Evolutionary conservation across 2,797 vertebrate species (phyloP).

Genomic region (Malurus splendens): DNA sequence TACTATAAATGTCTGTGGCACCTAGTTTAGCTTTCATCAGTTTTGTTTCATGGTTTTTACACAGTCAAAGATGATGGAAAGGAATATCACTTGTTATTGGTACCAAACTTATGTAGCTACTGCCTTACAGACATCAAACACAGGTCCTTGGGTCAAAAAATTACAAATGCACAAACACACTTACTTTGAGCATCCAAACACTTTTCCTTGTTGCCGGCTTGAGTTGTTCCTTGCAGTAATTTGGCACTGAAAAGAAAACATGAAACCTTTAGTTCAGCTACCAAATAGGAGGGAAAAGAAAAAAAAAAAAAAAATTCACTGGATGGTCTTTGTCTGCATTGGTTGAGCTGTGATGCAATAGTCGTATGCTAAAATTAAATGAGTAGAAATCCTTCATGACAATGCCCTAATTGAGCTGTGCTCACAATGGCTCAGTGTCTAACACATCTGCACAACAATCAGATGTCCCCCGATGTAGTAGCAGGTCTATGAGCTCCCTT

Average conservation of each 20-base stretch:
- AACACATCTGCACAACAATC: slow-evolving; percentile 40
- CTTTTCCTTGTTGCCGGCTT: slow-evolving; percentile 58
- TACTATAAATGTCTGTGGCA: background rate
- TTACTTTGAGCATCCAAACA: slow-evolving; percentile 75
- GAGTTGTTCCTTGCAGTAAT: slow-evolving; percentile 58
- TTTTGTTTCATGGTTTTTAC: background rate
- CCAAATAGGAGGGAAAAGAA: background rate
- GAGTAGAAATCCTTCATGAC: background rate
- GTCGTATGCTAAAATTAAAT: background rate
- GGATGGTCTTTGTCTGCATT: slow-evolving; percentile 18
- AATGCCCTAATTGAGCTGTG: slow-evolving; percentile 6
- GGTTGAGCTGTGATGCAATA: background rate
- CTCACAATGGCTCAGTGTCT: slow-evolving; percentile 20
- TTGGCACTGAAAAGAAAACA: slow-evolving; percentile 54
- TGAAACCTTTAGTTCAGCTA: slow-evolving; percentile 20
- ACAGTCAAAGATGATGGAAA: background rate
- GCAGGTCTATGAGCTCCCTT: slow-evolving; percentile 11
- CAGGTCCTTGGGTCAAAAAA: background rate
- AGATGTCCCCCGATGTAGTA: slow-evolving; percentile 1
- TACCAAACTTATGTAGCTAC: background rate
- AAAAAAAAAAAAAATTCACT: background rate
- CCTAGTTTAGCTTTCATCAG: background rate
- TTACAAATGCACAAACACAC: background rate
- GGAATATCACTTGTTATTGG: background rate
- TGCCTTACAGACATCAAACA: background rate